phyloP scores from a whole-genome alignment of 2,888 invertebrate species.

The Ferrisia virgata region DNA sequence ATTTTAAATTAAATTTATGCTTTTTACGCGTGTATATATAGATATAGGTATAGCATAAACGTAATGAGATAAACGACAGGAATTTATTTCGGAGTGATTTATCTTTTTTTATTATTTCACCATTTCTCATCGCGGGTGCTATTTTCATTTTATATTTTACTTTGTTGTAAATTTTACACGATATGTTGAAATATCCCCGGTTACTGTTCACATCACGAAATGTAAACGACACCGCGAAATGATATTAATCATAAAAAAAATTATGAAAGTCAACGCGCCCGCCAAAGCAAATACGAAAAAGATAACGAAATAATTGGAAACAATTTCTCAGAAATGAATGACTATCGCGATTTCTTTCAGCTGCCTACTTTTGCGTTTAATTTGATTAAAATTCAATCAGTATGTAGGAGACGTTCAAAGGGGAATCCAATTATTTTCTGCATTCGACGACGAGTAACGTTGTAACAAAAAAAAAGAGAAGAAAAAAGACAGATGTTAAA shows the following conservation, averaged over 20 bases:
- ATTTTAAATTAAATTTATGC: slow-evolving; percentile 6
- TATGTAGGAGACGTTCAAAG: neutral
- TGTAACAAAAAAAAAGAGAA: neutral
- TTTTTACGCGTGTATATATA: neutral
- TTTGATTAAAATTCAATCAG: slow-evolving; percentile 1
- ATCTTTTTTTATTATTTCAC: slow-evolving; percentile 6
- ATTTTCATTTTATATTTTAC: neutral
- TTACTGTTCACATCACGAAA: neutral
- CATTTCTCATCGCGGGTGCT: slow-evolving; percentile 7
- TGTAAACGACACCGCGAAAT: slow-evolving; percentile 1
- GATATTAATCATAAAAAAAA: slow-evolving; percentile 7
- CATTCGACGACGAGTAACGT: too few species aligned
- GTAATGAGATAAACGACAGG: slow-evolving; percentile 6
- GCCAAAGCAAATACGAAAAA: neutral
- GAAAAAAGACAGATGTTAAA: neutral
- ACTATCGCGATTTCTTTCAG: neutral
- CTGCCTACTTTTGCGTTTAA: neutral
- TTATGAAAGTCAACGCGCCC: neutral
- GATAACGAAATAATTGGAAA: neutral
- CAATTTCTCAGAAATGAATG: neutral
- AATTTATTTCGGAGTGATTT: neutral
- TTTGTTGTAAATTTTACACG: neutral
- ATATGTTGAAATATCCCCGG: neutral
- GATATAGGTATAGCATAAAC: neutral
- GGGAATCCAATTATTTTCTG: neutral